Evolutionary conservation across 1,140 invertebrate species (phyloP).

Genomic region (Drosophila kurseongensis): DNA sequence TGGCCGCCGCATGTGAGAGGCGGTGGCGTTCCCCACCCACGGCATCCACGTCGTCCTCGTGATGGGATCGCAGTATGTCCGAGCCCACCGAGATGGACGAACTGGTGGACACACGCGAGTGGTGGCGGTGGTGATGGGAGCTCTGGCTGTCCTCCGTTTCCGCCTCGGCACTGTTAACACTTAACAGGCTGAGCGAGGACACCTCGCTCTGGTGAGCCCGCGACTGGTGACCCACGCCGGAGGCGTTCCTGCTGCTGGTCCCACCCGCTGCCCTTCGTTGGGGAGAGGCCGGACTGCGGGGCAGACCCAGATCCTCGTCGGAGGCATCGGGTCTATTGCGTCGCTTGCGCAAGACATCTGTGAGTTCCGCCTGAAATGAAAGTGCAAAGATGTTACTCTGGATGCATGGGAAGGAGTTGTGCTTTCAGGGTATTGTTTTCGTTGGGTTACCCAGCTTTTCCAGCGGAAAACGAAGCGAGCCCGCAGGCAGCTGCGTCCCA

Average conservation of each 20-base stretch:
- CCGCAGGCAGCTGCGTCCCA: conserved; percentile 72
- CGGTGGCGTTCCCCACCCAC: conserved; percentile 85
- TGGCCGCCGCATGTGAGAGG: conserved; percentile 91
- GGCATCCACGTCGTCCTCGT: conserved; percentile 70
- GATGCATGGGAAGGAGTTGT: too few relatives aligned
- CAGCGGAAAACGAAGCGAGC: conserved; percentile 81
- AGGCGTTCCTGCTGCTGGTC: conserved; percentile 18
- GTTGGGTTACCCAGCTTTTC: conserved; percentile 80
- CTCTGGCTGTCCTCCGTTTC: conserved; percentile 57
- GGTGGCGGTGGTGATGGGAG: conserved; percentile 44
- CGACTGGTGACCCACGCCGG: conserved; percentile 14
- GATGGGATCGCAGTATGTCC: conserved; percentile 58
- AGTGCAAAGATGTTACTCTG: not conserved
- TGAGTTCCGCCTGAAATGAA: conserved; percentile 75
- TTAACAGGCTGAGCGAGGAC: conserved; percentile 76
- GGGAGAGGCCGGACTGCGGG: conserved; percentile 80
- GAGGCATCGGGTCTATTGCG: conserved; percentile 82
- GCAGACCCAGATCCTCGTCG: conserved; percentile 82
- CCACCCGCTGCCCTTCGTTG: conserved; percentile 55
- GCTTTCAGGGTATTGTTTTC: not conserved
- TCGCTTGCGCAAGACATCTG: conserved; percentile 82
- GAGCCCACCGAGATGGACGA: conserved; percentile 56
- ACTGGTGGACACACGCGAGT: conserved; percentile 49
- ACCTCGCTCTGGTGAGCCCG: conserved; percentile 58
- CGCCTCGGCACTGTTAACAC: conserved; percentile 72